Evolutionary conservation across 2,113 vertebrate genomes (phyloP).

Genomic region (Melanerpes aurifrons): DNA sequence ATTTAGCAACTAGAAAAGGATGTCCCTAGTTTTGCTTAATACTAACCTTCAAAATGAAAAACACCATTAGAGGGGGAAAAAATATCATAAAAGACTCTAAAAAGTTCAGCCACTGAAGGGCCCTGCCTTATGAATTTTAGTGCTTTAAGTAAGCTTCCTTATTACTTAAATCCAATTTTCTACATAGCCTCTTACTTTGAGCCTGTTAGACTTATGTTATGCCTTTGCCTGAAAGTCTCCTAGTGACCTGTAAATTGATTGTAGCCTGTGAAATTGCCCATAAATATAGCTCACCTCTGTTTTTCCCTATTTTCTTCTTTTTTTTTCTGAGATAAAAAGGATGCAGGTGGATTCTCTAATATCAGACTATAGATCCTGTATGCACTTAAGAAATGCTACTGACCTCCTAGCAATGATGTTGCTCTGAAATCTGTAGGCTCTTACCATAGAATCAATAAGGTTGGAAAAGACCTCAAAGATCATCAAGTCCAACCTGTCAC

Average conservation of each 20-base stretch:
- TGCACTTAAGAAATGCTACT: background rate
- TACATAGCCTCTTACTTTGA: slow-evolving; percentile 41
- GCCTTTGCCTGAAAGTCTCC: slow-evolving; percentile 28
- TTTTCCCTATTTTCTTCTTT: accelerated
- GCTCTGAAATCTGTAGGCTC: background rate
- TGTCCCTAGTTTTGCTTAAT: background rate
- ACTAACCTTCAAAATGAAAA: background rate
- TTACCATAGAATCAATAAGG: background rate
- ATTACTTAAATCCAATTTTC: slow-evolving; percentile 60
- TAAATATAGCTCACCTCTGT: slow-evolving; percentile 4
- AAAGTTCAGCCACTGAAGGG: background rate
- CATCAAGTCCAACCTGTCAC: too few relatives aligned
- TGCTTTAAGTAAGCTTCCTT: slow-evolving; percentile 39
- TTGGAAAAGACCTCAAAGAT: too few relatives aligned
- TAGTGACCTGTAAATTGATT: slow-evolving; percentile 45
- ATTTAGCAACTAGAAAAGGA: background rate
- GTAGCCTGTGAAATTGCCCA: slow-evolving; percentile 24
- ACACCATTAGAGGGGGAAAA: background rate
- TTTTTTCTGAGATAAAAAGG: background rate
- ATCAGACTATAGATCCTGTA: background rate
- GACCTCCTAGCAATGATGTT: background rate
- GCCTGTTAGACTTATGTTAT: slow-evolving; percentile 11
- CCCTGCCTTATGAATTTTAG: slow-evolving; percentile 36
- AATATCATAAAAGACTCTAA: background rate
- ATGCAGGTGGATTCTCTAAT: background rate